Base-by-base conservation (phyloP, 2,888 invertebrate genomes). In the Prosapia bicincta region DNA sequence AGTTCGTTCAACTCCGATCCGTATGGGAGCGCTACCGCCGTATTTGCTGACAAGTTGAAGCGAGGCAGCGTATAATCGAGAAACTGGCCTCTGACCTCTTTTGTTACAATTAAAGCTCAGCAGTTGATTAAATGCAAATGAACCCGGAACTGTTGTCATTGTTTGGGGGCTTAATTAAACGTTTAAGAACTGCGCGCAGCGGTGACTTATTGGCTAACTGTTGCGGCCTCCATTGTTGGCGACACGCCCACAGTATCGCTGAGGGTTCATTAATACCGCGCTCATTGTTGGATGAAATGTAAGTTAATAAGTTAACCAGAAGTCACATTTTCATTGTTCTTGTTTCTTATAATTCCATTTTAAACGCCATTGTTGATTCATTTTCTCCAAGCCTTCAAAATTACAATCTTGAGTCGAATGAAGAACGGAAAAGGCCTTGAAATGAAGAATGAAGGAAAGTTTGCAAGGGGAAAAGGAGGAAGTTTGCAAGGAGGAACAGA, bases 101-200 rank as follows among this genome's bases (percentile, higher is more conserved):
- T 54, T 54, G 54, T 54, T 54, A 54, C 54, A 54, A 54, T 54
- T 54, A 54, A 54, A 54, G 54, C 54, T 54, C 54, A 9, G 54
- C 54, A 54, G 54, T 54, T 54, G 54, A 54, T 54, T 54, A 54
- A 54, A 54, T 54, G 54, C 54, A 54, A 54, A 54, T 54, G 54
- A 54, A 54, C 54, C 54, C 54, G 54, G 54, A 54, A 54, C 54
- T 20, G 54, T 54, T 3, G 54, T 20, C 54, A 54, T 54, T 54
- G 54, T 54, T 20, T 54, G 13, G 54, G 13, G 38, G 54, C 20
- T 54, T 54, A 54, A 54, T 54, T 54, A 54, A 54, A 54, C 54
- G 54, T 54, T 54, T 54, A 10, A 54, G 54, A 54, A 54, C 38
- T 6, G 10, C 10, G 38, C 54, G 13, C 54, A 54, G 54, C 54